These are phyloP conservation scores for Tipula confusa DNA, from an alignment of 2,888 invertebrate species.

Conservation along the genomic window DNA sequence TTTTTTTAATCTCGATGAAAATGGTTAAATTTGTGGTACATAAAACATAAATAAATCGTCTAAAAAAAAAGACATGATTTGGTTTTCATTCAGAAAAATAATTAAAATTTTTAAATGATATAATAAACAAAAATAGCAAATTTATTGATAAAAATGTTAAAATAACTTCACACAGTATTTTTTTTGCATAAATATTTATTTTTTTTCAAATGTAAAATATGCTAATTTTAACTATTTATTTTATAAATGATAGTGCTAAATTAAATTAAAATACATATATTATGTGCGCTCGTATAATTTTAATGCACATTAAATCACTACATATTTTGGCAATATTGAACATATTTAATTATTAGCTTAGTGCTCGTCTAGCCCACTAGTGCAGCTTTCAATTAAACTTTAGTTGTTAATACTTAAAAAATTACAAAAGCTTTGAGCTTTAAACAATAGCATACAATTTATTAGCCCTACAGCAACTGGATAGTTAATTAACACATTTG, in stretches of 20 bases:
- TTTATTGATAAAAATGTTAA: not conserved
- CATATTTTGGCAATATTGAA: not conserved
- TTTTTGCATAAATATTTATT: not conserved
- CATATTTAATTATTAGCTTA: no score
- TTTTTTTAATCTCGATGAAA: not conserved
- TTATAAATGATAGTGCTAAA: not conserved
- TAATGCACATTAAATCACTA: not conserved
- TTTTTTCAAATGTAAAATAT: not conserved
- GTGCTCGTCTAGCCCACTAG: no score
- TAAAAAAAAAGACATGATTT: slow-evolving; percentile 44
- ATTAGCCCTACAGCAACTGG: no score
- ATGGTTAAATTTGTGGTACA: slow-evolving; percentile 4
- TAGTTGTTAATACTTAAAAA: no score
- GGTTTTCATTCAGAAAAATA: slow-evolving; percentile 49
- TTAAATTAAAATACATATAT: no score
- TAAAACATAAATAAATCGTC: slow-evolving; percentile 32
- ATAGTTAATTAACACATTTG: no score
- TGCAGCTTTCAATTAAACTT: no score
- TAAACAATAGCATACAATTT: no score
- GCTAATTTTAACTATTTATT: not conserved
- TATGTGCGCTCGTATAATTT: not conserved
- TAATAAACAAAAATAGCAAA: slow-evolving; percentile 9
- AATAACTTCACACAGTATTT: not conserved
- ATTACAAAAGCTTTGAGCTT: no score
- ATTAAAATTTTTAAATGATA: slow-evolving; percentile 5